Evolutionary conservation across 2,888 invertebrate species (phyloP).

Genomic region (Empis stercorea): DNA sequence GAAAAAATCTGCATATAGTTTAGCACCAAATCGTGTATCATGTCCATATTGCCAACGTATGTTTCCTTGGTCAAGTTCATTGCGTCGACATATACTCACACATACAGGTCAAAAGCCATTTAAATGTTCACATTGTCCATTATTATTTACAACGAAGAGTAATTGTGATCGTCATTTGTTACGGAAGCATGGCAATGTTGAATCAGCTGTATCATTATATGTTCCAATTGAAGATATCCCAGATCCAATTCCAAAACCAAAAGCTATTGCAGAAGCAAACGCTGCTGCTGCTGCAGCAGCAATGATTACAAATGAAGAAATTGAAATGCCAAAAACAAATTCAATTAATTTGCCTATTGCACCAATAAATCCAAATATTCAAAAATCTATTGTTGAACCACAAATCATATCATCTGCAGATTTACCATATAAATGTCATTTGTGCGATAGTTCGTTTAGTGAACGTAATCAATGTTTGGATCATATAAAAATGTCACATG

Average conservation of each 20-base stretch:
- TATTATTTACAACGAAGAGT: constrained; percentile 92
- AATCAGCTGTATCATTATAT: constrained; percentile 35
- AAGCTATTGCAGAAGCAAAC: constrained; percentile 31
- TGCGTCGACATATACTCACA: constrained; percentile 82
- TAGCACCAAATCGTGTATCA: constrained; percentile 85
- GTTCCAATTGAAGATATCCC: constrained; percentile 39
- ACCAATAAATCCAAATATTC: constrained; percentile 15
- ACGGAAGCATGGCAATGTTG: constrained; percentile 64
- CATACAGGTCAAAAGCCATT: constrained; percentile 96
- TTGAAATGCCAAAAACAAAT: constrained; percentile 17
- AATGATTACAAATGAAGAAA: constrained; percentile 3
- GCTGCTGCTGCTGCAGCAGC: constrained; percentile 23
- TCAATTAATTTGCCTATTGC: constrained; percentile 20
- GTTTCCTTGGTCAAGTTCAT: constrained; percentile 93
- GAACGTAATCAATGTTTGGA: constrained; percentile 67
- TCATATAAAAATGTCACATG: constrained; percentile 65
- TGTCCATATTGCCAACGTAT: constrained; percentile 89
- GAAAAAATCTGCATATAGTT: constrained; percentile 88
- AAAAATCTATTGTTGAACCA: constrained; percentile 21
- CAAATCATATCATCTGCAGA: constrained; percentile 41
- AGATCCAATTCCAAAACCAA: constrained; percentile 32
- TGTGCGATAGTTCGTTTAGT: constrained; percentile 77
- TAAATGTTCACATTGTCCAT: constrained; percentile 84
- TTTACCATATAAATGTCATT: constrained; percentile 80
- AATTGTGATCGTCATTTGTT: constrained; percentile 91